Evolutionary conservation across 2,888 invertebrate species (phyloP), one percentile per base, ranked within the genome.

Genomic region (Apotomis capreana): DNA sequence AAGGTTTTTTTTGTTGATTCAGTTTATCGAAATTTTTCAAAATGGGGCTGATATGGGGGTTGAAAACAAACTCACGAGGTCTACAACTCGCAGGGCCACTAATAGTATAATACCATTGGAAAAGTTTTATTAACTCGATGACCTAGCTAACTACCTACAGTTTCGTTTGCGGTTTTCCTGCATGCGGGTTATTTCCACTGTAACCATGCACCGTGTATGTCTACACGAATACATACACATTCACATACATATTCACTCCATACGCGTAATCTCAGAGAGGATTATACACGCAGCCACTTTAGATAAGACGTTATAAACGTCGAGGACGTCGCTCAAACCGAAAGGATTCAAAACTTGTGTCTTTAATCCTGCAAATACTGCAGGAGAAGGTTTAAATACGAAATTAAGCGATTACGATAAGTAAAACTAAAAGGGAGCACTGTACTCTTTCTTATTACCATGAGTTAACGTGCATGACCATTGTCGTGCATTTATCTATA

Each of bases 171-270:
- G 71, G 71, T 71, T 71, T 71, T 71, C 71, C 67, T 67, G 26
- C 63, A 70, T 70, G 58, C 57, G 67, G 71, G 71, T 71, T 37
- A 70, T 70, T 71, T 71, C 71, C 65, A 70, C 46, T 70, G 60
- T 61, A 49, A 49, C 44, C 51, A 49, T 36, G 36, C 36, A n/a
- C 51, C 49, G 9, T 10, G 26, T 62, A 26, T 36, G 15, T 15
- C 15, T 15, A 15, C 15, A 15, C 15, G 15, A 15, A 12, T 49
- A 26, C 52, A 9, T 63, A 13, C 59, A 59, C 15, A 40, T 10
- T 44, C n/a, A 6, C 52, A 52, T 10, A 37, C 13, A 57, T 57
- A 15, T 57, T 12, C 10, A 1, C 9, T 10, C 40, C 13, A 15
- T 13, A 40, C 63, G 13, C 52, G 37, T 61, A 61, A 61, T 61